Base-by-base conservation (phyloP, 2,797 vertebrate genomes). In the Zenarchopterus dispar region DNA sequence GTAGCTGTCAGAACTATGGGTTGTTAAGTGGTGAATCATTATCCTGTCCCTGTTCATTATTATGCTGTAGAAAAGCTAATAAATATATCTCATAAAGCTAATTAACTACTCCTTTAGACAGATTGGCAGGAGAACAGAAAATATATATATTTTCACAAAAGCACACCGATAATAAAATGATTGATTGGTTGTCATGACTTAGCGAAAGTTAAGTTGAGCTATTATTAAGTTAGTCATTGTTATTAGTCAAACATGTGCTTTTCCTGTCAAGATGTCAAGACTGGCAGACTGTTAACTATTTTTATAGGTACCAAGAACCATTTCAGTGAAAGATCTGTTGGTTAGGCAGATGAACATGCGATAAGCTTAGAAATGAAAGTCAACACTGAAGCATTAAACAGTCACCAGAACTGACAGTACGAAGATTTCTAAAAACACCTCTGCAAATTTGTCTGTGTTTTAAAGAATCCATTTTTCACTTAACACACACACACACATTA, bases 361-460 rank as follows among this genome's bases (percentile, higher is more conserved):
- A 56, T 19, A 24, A 54, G 51, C 15, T 51, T 23, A 56, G 47
- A 50, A 15, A 8, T 23, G 48, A 51, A 67, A 69, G 31, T 65
- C 54, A 41, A 21, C 44, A 39, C 18, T 56, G 46, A 49, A 8
- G 52, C 56, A 42, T 44, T 62, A 53, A 64, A 64, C 75, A 71
- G 67, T 69, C 80, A 58, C 28, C 78, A 77, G 70, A 73, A 55
- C 41, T 42, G 56, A 53, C 47, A 64, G 48, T 45, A 56, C 54
- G 45, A 47, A 17, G 21, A 28, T 75, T 70, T 75, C 56, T 65
- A 52, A 39, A n/a, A 24, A 33, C 45, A 13, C 5, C 2, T 13
- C 22, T 56, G 17, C 31, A 11, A 36, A 44, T 62, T 31, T 53
- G 39, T 3, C 26, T 31, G 46, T 31, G 56, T 18, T 66, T 49